phyloP scores from a whole-genome alignment of 2,888 invertebrate species.

The Athetis lepigone region DNA sequence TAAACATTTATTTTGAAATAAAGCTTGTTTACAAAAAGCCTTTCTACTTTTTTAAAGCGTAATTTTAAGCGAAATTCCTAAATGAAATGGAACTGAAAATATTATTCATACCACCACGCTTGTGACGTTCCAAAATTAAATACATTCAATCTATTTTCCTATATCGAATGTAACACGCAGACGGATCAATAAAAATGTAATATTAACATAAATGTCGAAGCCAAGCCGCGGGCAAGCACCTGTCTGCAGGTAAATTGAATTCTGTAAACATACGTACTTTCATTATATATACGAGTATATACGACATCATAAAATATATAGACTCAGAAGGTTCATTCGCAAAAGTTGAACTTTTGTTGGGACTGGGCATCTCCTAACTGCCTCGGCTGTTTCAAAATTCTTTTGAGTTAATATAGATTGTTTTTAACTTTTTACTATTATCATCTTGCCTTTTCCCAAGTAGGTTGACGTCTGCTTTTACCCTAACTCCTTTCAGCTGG shows the following conservation, averaged over 20 bases:
- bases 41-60: no score
- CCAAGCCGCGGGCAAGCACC: slow-evolving; percentile 43
- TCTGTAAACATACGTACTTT: slow-evolving; percentile 47
- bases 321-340: slow-evolving; percentile 29
- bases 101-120: not conserved
- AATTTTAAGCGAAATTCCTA: no score
- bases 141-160: slow-evolving; percentile 26
- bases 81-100: not conserved
- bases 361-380: no score
- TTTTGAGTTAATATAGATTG: no score
- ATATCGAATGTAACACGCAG: slow-evolving; percentile 31
- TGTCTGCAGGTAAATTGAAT: slow-evolving; percentile 61
- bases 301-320: not conserved
- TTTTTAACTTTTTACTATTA: no score
- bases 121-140: slow-evolving; percentile 16
- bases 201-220: slow-evolving; percentile 56
- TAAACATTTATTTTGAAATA: no score
- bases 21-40: no score
- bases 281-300: slow-evolving; percentile 13
- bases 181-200: slow-evolving; percentile 54
- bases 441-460: no score
- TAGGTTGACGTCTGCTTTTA: no score
- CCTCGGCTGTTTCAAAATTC: no score
- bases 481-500: no score
- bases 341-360: no score